Base-by-base conservation (phyloP, 2,888 invertebrate genomes). In the Molorchus minor region DNA sequence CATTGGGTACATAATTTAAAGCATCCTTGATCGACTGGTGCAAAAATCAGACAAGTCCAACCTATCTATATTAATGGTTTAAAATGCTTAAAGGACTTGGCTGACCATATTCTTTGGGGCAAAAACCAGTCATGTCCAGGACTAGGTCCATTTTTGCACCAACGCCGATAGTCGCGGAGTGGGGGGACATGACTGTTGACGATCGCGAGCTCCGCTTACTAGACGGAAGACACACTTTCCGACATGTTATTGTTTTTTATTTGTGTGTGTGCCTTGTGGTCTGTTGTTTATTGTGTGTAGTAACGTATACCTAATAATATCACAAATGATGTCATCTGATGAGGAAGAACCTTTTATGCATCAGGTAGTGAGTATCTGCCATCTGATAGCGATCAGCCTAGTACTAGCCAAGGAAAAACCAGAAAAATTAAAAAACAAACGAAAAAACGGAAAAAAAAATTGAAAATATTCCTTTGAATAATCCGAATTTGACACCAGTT, bases 91-190 rank as follows among this genome's bases (percentile, higher is more conserved):
- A 52, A 29, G 52, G 41, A 52, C 52, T 52, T 52, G 21, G 25
- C 52, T 17, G 41, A 19, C 19, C 13, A 3, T 16, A 41, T n/a
- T 13, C 46, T 43, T 38, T 46, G 56, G 45, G 30, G 49, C 56
- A 49, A 40, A 56, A 38, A 38, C 29, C 40, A 38, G 56, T 30
- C 49, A 56, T 49, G 49, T 56, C 56, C 56, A 56, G 56, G 47
- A 56, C 47, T 51, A 40, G 41, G 19, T 41, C 41, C 41, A 52
- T 52, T 52, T 52, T 25, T 41, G 41, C 52, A 52, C 41, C 52
- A 40, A 52, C 30, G 29, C 16, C 41, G 20, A 52, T 52, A 41
- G 29, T 40, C 25, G 16, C 16, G 41, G 41, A 41, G 19, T 41
- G 41, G 16, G 17, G 38, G 52, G 52, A 52, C 30, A 41, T 15